Evolutionary conservation across 1,140 invertebrate species (phyloP).

Genomic region (Drosophila simulans): DNA sequence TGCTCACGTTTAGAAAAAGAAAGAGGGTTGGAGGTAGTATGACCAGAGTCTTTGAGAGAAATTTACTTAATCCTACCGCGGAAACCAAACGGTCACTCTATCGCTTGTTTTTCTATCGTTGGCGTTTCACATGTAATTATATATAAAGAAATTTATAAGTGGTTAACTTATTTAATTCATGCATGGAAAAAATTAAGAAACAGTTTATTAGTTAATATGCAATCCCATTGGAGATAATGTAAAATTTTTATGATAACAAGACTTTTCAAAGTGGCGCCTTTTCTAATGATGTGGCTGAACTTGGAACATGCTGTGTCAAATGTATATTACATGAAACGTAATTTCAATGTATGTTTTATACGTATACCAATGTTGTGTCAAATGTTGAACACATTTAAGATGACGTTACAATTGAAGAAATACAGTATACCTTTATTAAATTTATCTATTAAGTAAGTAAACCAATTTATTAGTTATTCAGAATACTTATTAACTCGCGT

Average conservation of each 20-base stretch:
- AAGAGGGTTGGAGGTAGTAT: neutral
- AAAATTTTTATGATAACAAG: too few species aligned
- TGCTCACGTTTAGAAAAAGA: neutral
- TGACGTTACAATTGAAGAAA: neutral
- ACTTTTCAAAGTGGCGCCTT: too few species aligned
- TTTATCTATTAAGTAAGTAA: neutral
- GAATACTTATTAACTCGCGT: conserved; percentile 17
- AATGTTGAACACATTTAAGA: neutral
- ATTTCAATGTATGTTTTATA: too few species aligned
- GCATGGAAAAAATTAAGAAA: too few species aligned
- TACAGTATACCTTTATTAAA: neutral
- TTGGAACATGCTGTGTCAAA: neutral
- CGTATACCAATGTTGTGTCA: neutral
- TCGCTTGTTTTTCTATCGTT: neutral
- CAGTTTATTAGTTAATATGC: too few species aligned
- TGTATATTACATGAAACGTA: too few species aligned
- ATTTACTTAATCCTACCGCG: neutral
- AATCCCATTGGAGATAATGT: too few species aligned
- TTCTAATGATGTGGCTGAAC: neutral
- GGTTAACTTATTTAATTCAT: too few species aligned
- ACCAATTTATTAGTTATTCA: neutral
- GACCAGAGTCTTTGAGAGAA: neutral
- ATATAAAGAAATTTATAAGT: too few species aligned
- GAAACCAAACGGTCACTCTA: neutral
- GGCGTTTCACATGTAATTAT: too few species aligned